Conservation (phyloP, 1,140 invertebrate species). For the Drosophila ogumai region DNA sequence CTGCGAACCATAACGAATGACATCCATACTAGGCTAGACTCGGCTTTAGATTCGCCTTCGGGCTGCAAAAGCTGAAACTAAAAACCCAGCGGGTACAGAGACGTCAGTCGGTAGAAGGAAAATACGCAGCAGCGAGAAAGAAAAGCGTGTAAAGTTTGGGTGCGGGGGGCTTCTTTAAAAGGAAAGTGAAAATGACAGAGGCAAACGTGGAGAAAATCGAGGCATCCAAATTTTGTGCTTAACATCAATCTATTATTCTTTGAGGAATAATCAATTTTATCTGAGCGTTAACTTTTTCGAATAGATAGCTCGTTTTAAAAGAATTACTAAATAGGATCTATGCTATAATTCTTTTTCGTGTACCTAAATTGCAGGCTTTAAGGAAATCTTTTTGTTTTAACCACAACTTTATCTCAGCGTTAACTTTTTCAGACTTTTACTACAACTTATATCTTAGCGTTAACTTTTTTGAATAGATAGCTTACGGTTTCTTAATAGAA, state of each 20-base stretch:
- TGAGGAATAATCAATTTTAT: neutral
- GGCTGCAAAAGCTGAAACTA: slow-evolving; percentile 1
- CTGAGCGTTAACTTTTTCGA: neutral
- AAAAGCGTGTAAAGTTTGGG: neutral
- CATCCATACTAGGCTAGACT: slow-evolving; percentile 51
- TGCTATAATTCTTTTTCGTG: neutral
- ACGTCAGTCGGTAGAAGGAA: neutral
- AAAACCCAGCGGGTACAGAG: slow-evolving; percentile 3
- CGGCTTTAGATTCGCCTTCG: slow-evolving; percentile 2
- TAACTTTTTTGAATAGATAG: neutral
- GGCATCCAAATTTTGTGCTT: neutral
- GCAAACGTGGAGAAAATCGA: neutral
- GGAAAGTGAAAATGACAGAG: slow-evolving; percentile 6
- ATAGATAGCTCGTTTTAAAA: no score
- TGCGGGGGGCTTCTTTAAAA: neutral
- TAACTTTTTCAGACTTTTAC: no score
- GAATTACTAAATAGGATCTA: no score
- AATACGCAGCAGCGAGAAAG: neutral
- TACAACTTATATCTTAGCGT: no score
- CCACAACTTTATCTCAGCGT: neutral
- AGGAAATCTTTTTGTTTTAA: neutral
- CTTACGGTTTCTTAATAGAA: no score
- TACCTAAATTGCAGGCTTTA: neutral
- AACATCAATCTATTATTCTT: neutral
- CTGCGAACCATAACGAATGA: slow-evolving; percentile 75